A percentile compares a stretch with the other conserved stretches of the same genome.
These are phyloP conservation scores for Halocynthia aurantium DNA, from an alignment of 23 tunicate genomes.

Conservation along the genomic window DNA sequence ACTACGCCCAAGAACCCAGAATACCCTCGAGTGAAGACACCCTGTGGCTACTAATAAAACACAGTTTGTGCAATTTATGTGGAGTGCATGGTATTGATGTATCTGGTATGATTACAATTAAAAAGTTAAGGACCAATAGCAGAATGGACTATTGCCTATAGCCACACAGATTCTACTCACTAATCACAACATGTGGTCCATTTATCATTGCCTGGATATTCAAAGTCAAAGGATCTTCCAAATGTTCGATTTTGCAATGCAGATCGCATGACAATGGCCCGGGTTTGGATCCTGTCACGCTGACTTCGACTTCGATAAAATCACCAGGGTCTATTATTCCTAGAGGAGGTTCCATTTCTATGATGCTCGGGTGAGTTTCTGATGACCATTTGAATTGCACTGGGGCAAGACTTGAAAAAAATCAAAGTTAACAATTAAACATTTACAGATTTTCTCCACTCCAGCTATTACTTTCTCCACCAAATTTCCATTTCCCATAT, in stretches of 20 bases:
- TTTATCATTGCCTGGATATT: constrained; percentile 37
- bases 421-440: too few relatives aligned
- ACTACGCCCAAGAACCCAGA: too few relatives aligned
- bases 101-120: too few relatives aligned
- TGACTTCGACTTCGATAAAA: constrained; percentile 67
- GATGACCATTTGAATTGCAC: constrained; percentile 61
- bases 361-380: constrained; percentile 51
- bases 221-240: constrained; percentile 44
- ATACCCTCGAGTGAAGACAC: too few relatives aligned
- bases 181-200: constrained; percentile 73
- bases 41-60: too few relatives aligned
- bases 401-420: constrained; percentile 57
- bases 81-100: too few relatives aligned
- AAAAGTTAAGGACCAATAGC: too few relatives aligned
- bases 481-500: too few relatives aligned
- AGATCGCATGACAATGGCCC: constrained; percentile 55
- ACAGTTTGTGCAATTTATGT: too few relatives aligned
- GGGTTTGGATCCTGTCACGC: constrained; percentile 46
- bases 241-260: constrained; percentile 56
- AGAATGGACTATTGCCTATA: neutral
- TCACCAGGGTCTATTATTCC: constrained; percentile 81
- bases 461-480: too few relatives aligned
- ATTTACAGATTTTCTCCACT: too few relatives aligned
- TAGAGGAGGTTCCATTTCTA: constrained; percentile 81
- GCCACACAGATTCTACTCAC: constrained; percentile 18